Evolutionary conservation across 2,113 vertebrate species (phyloP), one percentile per base, ranked within the genome.

Genomic region (Colaptes auratus): DNA sequence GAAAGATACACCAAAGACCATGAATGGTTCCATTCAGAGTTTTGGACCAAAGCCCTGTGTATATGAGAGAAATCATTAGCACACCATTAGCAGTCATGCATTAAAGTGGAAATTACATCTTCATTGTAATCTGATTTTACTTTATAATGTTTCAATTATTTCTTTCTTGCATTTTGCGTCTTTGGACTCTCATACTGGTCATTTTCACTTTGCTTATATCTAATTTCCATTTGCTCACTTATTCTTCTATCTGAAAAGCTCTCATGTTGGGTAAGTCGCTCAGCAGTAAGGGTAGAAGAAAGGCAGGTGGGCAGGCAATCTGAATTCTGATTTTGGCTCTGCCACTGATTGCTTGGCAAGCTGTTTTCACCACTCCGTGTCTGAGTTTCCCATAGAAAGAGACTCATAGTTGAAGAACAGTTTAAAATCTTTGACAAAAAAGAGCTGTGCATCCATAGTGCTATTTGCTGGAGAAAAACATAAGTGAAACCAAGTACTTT

Each of bases 271-370:
- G 33, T 82, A 71, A 66, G 65, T 79, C 73, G 33, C 72, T 80
- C 31, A 7, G 52, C 67, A 76, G 36, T 48, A 66, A 79, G 63
- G 46, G 71, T 69, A 63, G 78, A 76, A 83, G 53, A 86, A 35
- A 89, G 76, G 73, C 65, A 90, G 85, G 93, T 89, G 89, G 91
- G 92, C 72, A 88, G 80, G 82, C 69, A 91, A 53, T 74, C 72
- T 78, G 82, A 85, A 89, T 93, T 91, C 65, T 85, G 63, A 44
- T 89, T 85, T 91, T 95, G 89, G 75, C 92, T 91, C 82, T 89
- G 56, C 72, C 75, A 66, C 44, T 71, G 52, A 18, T 85, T 94
- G 67, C 82, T 88, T 91, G 82, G 61, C 85, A 95, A 83, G 82
- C 82, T 83, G 44, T 66, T 91, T 80, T 67, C 60, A 58, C n/a